phyloP scores from a whole-genome alignment of 2,888 invertebrate species.

The Limnephilus auricula region DNA sequence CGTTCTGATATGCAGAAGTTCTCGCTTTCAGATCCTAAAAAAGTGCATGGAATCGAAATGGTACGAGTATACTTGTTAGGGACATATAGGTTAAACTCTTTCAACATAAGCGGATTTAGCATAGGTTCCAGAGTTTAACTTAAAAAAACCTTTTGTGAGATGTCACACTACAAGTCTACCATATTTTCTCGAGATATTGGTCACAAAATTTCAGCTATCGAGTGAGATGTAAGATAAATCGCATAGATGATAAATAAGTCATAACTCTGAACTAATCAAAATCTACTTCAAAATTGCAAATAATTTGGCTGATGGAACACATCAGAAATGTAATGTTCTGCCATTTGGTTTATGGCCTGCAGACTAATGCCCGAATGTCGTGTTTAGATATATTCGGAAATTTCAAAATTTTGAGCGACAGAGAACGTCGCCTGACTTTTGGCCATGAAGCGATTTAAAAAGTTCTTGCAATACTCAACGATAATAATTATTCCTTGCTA shows the following conservation, averaged over 20 bases:
- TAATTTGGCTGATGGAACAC: background rate
- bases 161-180: too few relatives aligned
- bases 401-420: slow-evolving; percentile 12
- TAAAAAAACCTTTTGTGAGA: too few relatives aligned
- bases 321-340: background rate
- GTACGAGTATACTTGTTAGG: too few relatives aligned
- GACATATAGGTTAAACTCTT: too few relatives aligned
- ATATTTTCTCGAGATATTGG: background rate
- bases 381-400: background rate
- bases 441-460: slow-evolving; percentile 15
- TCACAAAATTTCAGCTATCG: background rate
- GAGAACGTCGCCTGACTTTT: background rate
- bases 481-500: background rate
- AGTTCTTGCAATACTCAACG: slow-evolving; percentile 17
- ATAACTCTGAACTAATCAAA: background rate
- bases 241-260: background rate
- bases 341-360: background rate
- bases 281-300: background rate
- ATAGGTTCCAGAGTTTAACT: too few relatives aligned
- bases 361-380: slow-evolving; percentile 10
- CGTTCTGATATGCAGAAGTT: too few relatives aligned
- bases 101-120: too few relatives aligned
- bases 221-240: background rate
- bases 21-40: too few relatives aligned
- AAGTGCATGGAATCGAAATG: too few relatives aligned